Evolutionary conservation across 2,888 invertebrate species (phyloP).

Genomic region (Aphrophora alni): DNA sequence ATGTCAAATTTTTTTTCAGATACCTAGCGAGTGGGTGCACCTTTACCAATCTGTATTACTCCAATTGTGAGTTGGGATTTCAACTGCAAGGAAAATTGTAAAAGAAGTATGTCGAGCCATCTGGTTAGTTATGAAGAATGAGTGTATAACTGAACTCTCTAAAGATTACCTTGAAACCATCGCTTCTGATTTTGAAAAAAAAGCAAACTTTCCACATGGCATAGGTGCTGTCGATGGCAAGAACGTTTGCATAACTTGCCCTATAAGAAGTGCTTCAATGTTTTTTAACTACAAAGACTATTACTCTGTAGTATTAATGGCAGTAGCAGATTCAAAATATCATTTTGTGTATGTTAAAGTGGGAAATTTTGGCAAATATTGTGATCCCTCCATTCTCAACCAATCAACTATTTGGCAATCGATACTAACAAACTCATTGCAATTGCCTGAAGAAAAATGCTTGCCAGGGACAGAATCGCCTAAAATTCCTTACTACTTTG

Average conservation of each 20-base stretch:
- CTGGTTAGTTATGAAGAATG: conserved; percentile 41
- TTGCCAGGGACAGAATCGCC: conserved; percentile 48
- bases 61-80: conserved; percentile 45
- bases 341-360: conserved; percentile 28
- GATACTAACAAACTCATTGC: conserved; percentile 25
- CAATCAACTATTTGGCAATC: conserved; percentile 10
- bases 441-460: conserved; percentile 47
- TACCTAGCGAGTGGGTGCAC: conserved; percentile 48
- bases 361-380: conserved; percentile 17
- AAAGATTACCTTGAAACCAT: conserved; percentile 42
- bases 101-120: conserved; percentile 44
- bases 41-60: conserved; percentile 47
- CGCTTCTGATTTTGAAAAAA: conserved; percentile 46
- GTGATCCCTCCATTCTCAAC: conserved; percentile 27
- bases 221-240: conserved; percentile 48
- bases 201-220: conserved; percentile 48
- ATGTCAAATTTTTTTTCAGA: conserved; percentile 40
- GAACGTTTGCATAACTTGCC: conserved; percentile 45
- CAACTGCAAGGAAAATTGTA: conserved; percentile 44
- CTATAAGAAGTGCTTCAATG: conserved; percentile 47
- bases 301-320: conserved; percentile 26
- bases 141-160: conserved; percentile 44
- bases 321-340: conserved; percentile 35
- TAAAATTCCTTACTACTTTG: conserved; percentile 49
- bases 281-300: conserved; percentile 46